These are phyloP conservation scores for Galerucella pusilla DNA, from an alignment of 2,888 invertebrate genomes.

Conservation along the genomic window DNA sequence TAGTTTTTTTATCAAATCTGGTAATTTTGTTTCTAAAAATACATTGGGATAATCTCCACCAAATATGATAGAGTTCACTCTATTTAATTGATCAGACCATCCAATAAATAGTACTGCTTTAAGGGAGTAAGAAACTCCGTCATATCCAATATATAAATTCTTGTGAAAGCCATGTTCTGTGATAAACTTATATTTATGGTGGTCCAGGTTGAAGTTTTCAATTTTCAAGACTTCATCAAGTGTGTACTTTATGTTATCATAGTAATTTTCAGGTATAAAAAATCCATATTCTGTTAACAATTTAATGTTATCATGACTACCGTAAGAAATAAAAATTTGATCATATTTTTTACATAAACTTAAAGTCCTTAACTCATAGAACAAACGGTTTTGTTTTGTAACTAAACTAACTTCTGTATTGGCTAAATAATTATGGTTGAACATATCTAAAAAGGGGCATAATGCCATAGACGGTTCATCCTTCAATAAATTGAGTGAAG, in stretches of 20 bases:
- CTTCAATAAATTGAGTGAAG: constrained; percentile 59
- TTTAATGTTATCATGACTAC: constrained; percentile 82
- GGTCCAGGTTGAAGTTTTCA: constrained; percentile 50
- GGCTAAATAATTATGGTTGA: constrained; percentile 82
- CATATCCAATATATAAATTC: constrained; percentile 72
- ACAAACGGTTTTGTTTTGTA: constrained; percentile 57
- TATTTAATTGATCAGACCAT: constrained; percentile 42
- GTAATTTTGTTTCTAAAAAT: constrained; percentile 37
- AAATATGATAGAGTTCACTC: constrained; percentile 48
- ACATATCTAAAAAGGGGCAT: constrained; percentile 89
- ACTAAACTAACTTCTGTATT: constrained; percentile 66
- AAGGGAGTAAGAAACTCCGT: constrained; percentile 77
- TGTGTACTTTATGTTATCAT: constrained; percentile 49
- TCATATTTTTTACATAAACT: constrained; percentile 70
- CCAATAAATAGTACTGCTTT: constrained; percentile 59
- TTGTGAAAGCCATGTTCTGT: constrained; percentile 69
- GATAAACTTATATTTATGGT: constrained; percentile 71
- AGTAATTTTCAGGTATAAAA: constrained; percentile 62
- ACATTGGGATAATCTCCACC: constrained; percentile 49
- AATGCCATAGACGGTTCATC: constrained; percentile 78
- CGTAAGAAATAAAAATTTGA: constrained; percentile 91
- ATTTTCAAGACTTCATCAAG: constrained; percentile 47
- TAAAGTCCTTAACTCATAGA: constrained; percentile 69
- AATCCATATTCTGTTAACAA: constrained; percentile 92
- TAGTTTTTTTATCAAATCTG: constrained; percentile 23